phyloP scores from a whole-genome alignment of 2,797 vertebrate genomes.

The Podarcis siculus region DNA sequence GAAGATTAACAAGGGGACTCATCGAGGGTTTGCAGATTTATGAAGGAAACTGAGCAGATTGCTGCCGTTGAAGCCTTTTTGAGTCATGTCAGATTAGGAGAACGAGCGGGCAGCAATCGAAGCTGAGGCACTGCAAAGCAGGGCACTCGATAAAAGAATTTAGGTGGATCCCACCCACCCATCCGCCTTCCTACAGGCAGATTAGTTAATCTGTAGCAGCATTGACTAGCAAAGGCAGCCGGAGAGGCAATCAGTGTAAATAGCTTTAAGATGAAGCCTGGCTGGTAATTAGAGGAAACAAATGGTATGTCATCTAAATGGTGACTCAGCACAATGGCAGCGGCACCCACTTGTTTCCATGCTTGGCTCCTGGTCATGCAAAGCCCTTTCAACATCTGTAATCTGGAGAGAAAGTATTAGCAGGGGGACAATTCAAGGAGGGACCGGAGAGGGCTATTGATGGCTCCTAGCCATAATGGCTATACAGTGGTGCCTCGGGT shows the following conservation, averaged over 20 bases:
- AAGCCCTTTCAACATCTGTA: neutral
- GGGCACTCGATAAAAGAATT: slow-evolving; percentile 62
- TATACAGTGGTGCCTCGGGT: too few species aligned
- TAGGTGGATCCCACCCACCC: slow-evolving; percentile 28
- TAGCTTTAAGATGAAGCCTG: slow-evolving; percentile 68
- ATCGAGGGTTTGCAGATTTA: slow-evolving; percentile 54
- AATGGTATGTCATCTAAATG: slow-evolving; percentile 53
- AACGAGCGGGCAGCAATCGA: slow-evolving; percentile 60
- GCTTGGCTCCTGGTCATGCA: rapidly evolving
- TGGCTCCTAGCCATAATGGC: too few species aligned
- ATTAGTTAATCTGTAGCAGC: slow-evolving; percentile 70
- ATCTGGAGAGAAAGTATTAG: neutral
- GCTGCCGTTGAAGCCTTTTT: slow-evolving; percentile 48
- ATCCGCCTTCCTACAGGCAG: slow-evolving; percentile 32
- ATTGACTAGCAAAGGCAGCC: slow-evolving; percentile 66
- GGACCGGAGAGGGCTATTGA: neutral
- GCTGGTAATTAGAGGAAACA: slow-evolving; percentile 68
- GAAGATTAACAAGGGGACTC: slow-evolving; percentile 56
- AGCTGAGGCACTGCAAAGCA: slow-evolving; percentile 55
- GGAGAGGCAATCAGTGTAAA: slow-evolving; percentile 64
- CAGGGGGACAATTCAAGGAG: neutral
- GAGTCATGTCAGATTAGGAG: slow-evolving; percentile 65
- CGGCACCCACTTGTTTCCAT: neutral
- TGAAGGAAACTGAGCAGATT: slow-evolving; percentile 63
- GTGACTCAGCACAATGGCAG: neutral